Conservation (phyloP, 2,797 vertebrate species). For the Champsocephalus esox region DNA sequence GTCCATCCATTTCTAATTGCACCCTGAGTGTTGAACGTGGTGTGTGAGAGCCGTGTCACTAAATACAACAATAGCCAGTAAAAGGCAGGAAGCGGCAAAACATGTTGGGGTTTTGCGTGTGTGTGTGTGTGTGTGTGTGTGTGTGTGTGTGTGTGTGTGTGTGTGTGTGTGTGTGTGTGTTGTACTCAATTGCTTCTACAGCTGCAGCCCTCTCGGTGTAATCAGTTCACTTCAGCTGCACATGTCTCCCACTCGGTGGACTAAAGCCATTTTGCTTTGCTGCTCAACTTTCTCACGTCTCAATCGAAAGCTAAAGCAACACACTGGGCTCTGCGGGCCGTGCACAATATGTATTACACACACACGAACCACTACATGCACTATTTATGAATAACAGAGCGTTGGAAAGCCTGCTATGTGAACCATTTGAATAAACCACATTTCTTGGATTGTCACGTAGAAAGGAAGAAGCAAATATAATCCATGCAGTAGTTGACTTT, state of each 20-base stretch:
- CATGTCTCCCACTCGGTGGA: slow-evolving; percentile 66
- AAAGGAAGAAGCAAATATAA: neutral
- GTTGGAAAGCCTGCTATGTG: neutral
- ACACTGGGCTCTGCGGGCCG: neutral
- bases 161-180: slow-evolving; percentile 7
- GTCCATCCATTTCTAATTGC: slow-evolving; percentile 63
- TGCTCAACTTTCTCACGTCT: slow-evolving; percentile 48
- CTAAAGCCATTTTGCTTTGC: slow-evolving; percentile 52
- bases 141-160: neutral
- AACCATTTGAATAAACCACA: neutral
- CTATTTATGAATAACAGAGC: slow-evolving; percentile 2
- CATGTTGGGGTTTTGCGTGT: slow-evolving; percentile 44
- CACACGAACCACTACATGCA: neutral
- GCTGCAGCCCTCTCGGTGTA: slow-evolving; percentile 67
- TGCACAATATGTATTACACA: slow-evolving; percentile 2
- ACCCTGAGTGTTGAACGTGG: slow-evolving; percentile 59
- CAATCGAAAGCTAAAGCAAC: slow-evolving; percentile 27
- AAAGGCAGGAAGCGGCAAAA: slow-evolving; percentile 75
- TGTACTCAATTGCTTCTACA: slow-evolving; percentile 68
- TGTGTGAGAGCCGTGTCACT: slow-evolving; percentile 63
- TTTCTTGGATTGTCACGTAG: neutral
- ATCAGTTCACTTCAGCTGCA: slow-evolving; percentile 68
- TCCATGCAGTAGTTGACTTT: neutral
- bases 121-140: too few species aligned
- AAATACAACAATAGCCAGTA: slow-evolving; percentile 76